Evolutionary conservation across 2,113 vertebrate species (phyloP), one percentile per base, ranked within the genome.

Genomic region (Collichthys lucidus): DNA sequence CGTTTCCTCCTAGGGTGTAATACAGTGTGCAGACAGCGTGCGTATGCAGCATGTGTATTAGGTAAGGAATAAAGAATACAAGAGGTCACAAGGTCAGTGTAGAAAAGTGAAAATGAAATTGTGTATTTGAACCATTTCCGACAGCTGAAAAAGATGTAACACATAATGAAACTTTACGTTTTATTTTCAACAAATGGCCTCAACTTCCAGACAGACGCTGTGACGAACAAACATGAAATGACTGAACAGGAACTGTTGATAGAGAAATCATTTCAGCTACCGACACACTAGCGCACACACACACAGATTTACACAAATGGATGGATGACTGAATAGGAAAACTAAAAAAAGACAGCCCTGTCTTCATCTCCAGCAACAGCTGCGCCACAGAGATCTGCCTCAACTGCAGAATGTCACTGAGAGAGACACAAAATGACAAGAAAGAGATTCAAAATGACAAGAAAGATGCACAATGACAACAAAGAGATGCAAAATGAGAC

Each of bases 101-200:
- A 22, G n/a, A 78, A 77, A 40, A 49, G 35, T 65, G 14, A n/a
- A n/a, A n/a, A 62, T 66, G 29, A 79, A 79, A 89, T 17, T 63
- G 59, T 46, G 16, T 60, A 56, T 82, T 83, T 79, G 17, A 71
- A n/a, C 11, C 11, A 59, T 57, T 73, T 77, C 20, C 61, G 56
- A 62, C 16, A 77, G 40, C 20, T 50, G 11, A 40, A 46, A 50
- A 63, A 63, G 12, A 46, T 75, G 44, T 15, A 60, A 46, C 26
- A 79, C 68, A 69, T 29, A 57, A 66, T 42, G 31, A 15, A 55
- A 74, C 5, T 29, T 24, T 49, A 15, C 6, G 19, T 47, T 10
- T 42, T 44, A n/a, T 85, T 72, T 47, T 62, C 5, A 9, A 22
- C 19, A 71, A 70, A 75, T 11, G 11, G 64, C 19, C 24, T 75